Evolutionary conservation across 2,113 vertebrate genomes (phyloP).

Genomic region (Oreochromis aureus): DNA sequence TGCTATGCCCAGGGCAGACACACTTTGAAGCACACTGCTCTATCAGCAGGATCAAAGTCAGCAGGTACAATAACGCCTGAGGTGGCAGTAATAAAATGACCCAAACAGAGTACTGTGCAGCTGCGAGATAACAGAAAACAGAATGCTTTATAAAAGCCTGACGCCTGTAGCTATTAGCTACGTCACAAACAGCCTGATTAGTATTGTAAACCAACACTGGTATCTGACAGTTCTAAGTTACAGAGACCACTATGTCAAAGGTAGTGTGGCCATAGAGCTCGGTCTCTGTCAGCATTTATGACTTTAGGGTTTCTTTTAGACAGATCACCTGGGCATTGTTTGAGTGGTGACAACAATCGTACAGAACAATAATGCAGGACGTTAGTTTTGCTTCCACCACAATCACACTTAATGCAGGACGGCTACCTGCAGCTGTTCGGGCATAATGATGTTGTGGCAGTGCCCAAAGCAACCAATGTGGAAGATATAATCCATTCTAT

Average conservation of each 20-base stretch:
- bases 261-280: neutral
- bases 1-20: neutral
- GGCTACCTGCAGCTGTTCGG: no score
- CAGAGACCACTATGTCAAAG: neutral
- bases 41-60: slow-evolving; percentile 44
- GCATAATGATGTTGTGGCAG: no score
- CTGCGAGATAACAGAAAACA: slow-evolving; percentile 16
- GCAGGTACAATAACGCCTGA: slow-evolving; percentile 7
- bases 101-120: neutral
- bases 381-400: no score
- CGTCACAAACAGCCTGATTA: neutral
- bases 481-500: neutral
- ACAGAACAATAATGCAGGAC: no score
- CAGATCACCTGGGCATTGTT: neutral
- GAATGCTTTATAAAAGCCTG: neutral
- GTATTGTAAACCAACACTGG: neutral
- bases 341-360: no score
- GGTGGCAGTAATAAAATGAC: slow-evolving; percentile 15
- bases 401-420: no score
- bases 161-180: neutral
- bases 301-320: neutral
- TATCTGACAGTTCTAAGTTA: neutral
- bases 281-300: neutral
- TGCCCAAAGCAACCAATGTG: no score
- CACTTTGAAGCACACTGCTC: neutral